Evolutionary conservation across 2,888 invertebrate species (phyloP), one percentile per base, ranked within the genome.

Genomic region (Eudasyphora cyanicolor): DNA sequence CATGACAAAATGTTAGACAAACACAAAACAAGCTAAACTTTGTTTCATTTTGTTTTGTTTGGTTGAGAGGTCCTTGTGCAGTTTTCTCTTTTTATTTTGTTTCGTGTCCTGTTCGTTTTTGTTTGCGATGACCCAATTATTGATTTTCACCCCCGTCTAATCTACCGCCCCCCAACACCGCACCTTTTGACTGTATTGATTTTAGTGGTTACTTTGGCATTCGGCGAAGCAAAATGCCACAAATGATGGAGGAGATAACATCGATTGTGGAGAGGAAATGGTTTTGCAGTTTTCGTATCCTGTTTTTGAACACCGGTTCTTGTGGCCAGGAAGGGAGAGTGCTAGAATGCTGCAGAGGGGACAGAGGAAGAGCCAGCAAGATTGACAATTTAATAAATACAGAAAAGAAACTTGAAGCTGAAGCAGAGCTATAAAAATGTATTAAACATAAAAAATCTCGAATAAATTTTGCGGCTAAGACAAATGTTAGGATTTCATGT

Each of bases 61-160:
- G n/a, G n/a, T n/a, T n/a, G n/a, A n/a, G n/a, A n/a, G n/a, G n/a
- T 42, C 24, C 24, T 42, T 67, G n/a, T n/a, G 67, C 42, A 32
- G 17, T 35, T 62, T 32, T 38, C 35, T 42, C 35, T 29, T 8
- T n/a, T n/a, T n/a, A n/a, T 35, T 2, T 42, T n/a, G n/a, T 17
- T 42, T 1, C 19, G 8, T 35, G 64, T 64, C 3, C 21, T 64
- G 38, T 64, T 62, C 17, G n/a, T 38, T 64, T 64, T 19, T 6
- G 7, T 38, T 54, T 38, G 14, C 32, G 29, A 12, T 67, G 67
- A 67, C 67, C 67, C 67, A 67, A 67, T 67, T 67, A 67, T 67
- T 42, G 67, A 67, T 67, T 67, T 64, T 42, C 24, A 21, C 21
- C 35, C 35, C 19, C n/a, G n/a, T n/a, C n/a, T n/a, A n/a, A n/a